phyloP scores from a whole-genome alignment of 2,113 vertebrate genomes.

The Cyanocitta stelleri region DNA sequence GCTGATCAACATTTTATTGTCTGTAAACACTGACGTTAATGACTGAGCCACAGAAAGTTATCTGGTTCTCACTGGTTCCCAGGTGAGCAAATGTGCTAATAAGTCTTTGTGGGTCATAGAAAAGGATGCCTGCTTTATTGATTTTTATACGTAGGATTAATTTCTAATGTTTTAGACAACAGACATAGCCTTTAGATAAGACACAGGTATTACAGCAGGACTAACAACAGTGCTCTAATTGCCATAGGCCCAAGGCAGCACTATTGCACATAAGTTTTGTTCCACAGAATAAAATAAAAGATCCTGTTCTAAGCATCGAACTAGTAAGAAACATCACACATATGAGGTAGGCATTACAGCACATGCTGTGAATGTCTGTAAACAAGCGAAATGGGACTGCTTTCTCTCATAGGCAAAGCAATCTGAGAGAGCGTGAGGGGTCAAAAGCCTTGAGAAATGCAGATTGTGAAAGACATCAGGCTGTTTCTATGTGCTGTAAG shows the following conservation, averaged over 20 bases:
- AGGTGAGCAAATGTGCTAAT: neutral
- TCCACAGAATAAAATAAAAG: neutral
- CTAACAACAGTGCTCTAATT: neutral
- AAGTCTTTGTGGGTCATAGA: neutral
- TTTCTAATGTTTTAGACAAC: neutral
- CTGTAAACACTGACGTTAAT: neutral
- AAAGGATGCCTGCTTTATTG: neutral
- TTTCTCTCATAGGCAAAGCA: neutral
- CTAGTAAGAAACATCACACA: neutral
- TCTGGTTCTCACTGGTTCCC: neutral
- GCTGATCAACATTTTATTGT: neutral
- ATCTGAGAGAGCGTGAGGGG: neutral
- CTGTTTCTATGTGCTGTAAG: accelerated
- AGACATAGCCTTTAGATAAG: neutral
- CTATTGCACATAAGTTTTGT: neutral
- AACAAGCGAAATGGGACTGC: neutral
- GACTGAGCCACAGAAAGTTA: neutral
- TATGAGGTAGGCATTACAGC: too few species aligned
- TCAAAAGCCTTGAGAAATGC: neutral
- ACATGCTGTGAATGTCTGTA: neutral
- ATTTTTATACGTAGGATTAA: neutral
- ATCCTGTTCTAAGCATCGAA: neutral
- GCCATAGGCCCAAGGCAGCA: neutral
- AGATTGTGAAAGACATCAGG: neutral
- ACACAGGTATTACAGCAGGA: neutral